Evolutionary conservation across 2,797 vertebrate genomes (phyloP).

Genomic region (Lophotriccus pileatus): DNA sequence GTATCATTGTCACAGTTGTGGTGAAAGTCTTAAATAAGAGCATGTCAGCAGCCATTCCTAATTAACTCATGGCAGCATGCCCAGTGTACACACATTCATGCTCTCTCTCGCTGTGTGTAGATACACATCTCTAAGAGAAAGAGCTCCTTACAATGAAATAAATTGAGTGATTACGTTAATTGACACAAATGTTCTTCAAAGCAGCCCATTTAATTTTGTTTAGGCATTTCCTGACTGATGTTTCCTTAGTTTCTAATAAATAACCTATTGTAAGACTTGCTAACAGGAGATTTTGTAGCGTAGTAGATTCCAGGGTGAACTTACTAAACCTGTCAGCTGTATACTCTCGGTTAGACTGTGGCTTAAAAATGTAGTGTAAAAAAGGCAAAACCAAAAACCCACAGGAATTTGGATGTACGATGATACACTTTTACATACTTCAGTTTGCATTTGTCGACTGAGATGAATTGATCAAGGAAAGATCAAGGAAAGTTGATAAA

Average conservation of each 20-base stretch:
- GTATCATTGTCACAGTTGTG: not conserved
- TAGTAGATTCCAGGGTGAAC: not conserved
- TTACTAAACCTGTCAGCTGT: not conserved
- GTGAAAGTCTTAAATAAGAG: conserved; percentile 4
- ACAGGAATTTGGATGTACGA: not conserved
- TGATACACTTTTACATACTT: not conserved
- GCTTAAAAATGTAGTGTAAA: not conserved
- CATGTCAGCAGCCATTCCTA: conserved; percentile 5
- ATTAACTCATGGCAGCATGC: conserved; percentile 45
- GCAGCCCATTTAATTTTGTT: conserved; percentile 47
- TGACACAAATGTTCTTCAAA: conserved; percentile 36
- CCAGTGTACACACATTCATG: not conserved
- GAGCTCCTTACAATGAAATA: conserved; percentile 37
- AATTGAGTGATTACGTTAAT: conserved; percentile 56
- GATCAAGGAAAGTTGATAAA: not conserved
- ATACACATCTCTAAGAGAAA: conserved; percentile 45
- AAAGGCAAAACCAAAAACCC: not conserved
- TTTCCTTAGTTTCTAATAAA: conserved; percentile 37
- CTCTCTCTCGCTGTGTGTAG: not conserved
- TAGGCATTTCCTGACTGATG: conserved; percentile 24
- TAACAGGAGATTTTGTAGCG: not conserved
- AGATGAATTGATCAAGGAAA: not conserved
- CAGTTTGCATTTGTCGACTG: not conserved
- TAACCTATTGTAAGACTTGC: conserved; percentile 21
- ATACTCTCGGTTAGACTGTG: fast-evolving